These are phyloP conservation scores for Schrankia costaestrigalis DNA, from an alignment of 2,888 invertebrate species.

Conservation along the genomic window DNA sequence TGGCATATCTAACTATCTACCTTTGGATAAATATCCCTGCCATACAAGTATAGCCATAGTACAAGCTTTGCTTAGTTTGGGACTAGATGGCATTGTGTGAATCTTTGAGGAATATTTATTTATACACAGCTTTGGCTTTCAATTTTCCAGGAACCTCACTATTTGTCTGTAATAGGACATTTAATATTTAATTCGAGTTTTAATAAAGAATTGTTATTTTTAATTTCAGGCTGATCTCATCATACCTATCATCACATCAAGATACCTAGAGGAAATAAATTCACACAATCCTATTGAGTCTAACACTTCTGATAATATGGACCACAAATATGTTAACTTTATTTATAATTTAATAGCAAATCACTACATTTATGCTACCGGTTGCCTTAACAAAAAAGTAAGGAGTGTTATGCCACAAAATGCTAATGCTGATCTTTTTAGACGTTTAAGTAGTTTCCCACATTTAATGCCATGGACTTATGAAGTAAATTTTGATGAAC, in stretches of 20 bases:
- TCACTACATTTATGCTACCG: constrained; percentile 68
- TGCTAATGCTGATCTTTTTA: constrained; percentile 51
- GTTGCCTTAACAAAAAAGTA: constrained; percentile 73
- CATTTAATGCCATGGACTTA: constrained; percentile 72
- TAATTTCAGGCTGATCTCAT: constrained; percentile 76
- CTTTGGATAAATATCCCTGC: no score
- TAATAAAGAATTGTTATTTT: constrained; percentile 9
- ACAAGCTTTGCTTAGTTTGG: no score
- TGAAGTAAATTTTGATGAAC: constrained; percentile 68
- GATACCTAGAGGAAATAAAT: constrained; percentile 71
- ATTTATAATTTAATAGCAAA: constrained; percentile 72
- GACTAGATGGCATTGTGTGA: no score
- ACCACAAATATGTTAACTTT: constrained; percentile 72
- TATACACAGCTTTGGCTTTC: no score
- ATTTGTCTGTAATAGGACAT: background rate
- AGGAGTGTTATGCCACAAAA: constrained; percentile 68
- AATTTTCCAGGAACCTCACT: background rate
- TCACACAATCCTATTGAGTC: constrained; percentile 52
- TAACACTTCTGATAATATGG: constrained; percentile 66
- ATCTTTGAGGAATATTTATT: no score
- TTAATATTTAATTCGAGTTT: background rate
- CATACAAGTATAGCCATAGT: no score
- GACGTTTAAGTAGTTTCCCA: constrained; percentile 64
- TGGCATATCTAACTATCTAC: no score
- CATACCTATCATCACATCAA: constrained; percentile 77